Base-by-base conservation (phyloP, 2,113 vertebrate genomes). In the Periophthalmodon schlosseri region DNA sequence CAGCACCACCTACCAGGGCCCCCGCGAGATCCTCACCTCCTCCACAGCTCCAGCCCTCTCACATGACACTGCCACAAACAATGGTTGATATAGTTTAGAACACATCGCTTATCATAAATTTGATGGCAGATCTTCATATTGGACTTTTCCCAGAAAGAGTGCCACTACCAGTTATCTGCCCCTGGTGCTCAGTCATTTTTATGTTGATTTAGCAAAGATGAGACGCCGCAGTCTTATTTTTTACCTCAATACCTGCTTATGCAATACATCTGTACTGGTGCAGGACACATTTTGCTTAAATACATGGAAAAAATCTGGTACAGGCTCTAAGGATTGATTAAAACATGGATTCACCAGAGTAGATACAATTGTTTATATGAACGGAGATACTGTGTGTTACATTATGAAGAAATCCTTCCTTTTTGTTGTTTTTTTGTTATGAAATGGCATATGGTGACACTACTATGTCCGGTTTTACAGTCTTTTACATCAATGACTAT, bases 41-140 rank as follows among this genome's bases (percentile, higher is more conserved):
- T 93, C 94, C 96, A 96, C 97, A 94, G 96, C 96, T 95, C 92
- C 94, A 91, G 78, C 81, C 70, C 75, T 82, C 36, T 10, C 69
- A 54, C 50, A 88, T 77, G 80, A 84, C 77, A 67, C 76, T 78
- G 74, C 84, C 84, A 77, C 78, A 84, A 85, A 68, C 75, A 70
- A 76, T 68, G 69, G 20, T 36, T 63, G 34, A 28, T 44, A 46
- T 34, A 69, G 74, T 56, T 47, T 20, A 73, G 16, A 46, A 61
- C 73, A 67, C 61, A 66, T 50, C 58, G 72, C 73, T 58, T 6
- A 28, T 80, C 50, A 21, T 80, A 67, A 14, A 72, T 44, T 49
- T 15, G 20, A 39, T 69, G 69, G 66, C 24, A 47, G 65, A 39
- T 66, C 70, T 69, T 60, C 24, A 23, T 28, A 21, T n/a, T 10